Evolutionary conservation across 2,888 invertebrate species (phyloP).

Genomic region (Hydropsyche betteni): DNA sequence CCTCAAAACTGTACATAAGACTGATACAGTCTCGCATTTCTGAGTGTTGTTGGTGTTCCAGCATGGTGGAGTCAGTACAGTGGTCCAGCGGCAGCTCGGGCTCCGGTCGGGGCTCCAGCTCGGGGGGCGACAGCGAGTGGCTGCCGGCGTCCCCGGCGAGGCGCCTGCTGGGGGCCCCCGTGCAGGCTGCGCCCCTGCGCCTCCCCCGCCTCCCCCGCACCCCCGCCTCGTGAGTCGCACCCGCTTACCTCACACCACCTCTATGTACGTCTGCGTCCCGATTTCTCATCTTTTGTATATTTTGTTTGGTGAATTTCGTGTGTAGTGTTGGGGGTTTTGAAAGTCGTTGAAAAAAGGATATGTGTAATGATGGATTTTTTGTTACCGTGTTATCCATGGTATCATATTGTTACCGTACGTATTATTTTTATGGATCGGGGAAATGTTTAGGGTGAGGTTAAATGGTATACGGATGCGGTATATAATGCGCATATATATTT

Average conservation of each 20-base stretch:
- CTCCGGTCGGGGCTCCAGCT: slow-evolving; percentile 64
- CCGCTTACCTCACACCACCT: slow-evolving; percentile 18
- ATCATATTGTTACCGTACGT: too few relatives aligned
- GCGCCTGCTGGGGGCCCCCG: slow-evolving; percentile 49
- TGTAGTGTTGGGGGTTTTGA: too few relatives aligned
- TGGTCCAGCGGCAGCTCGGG: slow-evolving; percentile 66
- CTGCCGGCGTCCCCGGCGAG: slow-evolving; percentile 56
- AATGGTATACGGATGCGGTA: too few relatives aligned
- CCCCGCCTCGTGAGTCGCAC: slow-evolving; percentile 48
- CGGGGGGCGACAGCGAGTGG: slow-evolving; percentile 55
- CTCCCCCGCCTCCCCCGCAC: slow-evolving; percentile 46
- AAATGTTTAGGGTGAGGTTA: too few relatives aligned
- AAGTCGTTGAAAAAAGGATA: too few relatives aligned
- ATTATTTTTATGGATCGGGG: too few relatives aligned
- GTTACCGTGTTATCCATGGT: too few relatives aligned
- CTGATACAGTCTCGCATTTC: background rate
- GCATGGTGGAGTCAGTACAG: slow-evolving; percentile 53
- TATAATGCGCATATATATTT: too few relatives aligned
- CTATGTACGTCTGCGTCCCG: slow-evolving; percentile 19
- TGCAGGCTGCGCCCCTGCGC: slow-evolving; percentile 38
- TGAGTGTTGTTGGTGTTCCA: slow-evolving; percentile 27
- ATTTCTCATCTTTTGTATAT: background rate
- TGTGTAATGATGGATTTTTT: too few relatives aligned
- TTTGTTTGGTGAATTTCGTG: too few relatives aligned
- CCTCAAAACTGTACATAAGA: too few relatives aligned